phyloP scores from a whole-genome alignment of 53 echinoderm and acorn worm species.

The Patiria pectinifera region DNA sequence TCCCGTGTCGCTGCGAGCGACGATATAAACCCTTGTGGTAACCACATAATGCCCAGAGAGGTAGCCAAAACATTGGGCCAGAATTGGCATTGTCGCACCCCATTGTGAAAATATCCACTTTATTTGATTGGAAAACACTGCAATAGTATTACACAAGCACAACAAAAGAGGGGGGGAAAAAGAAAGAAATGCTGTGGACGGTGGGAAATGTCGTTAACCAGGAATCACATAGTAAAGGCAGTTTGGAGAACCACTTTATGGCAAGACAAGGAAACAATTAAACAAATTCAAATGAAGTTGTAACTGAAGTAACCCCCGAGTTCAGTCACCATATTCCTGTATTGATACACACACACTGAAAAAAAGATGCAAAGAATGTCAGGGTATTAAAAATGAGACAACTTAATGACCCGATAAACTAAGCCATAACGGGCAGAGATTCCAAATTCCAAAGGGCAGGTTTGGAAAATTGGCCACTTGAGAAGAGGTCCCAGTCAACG shows the following conservation, averaged over 20 bases:
- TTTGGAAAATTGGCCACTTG: constrained; percentile 43
- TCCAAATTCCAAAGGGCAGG: constrained; percentile 28
- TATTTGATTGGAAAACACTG: constrained; percentile 56
- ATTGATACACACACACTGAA: too few relatives aligned
- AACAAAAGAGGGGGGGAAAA: neutral
- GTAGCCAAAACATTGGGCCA: constrained; percentile 12
- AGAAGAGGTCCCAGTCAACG: neutral
- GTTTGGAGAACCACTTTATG: neutral
- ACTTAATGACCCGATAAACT: constrained; percentile 29
- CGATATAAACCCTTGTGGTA: constrained; percentile 7
- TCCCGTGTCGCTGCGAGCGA: constrained; percentile 3
- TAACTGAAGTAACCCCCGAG: neutral
- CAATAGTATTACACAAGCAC: neutral
- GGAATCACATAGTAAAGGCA: constrained; percentile 17
- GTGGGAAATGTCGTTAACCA: constrained; percentile 42
- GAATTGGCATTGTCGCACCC: constrained; percentile 29
- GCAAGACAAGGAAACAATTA: constrained; percentile 14
- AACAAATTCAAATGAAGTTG: neutral
- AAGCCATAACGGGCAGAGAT: neutral
- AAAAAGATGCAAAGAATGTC: neutral
- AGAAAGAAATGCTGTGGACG: constrained; percentile 1
- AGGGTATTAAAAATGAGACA: neutral
- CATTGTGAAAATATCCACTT: constrained; percentile 43
- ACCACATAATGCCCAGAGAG: neutral
- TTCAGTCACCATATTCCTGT: neutral